A percentile compares a stretch with the other conserved stretches of the same genome.
Evolutionary conservation across 2,888 invertebrate genomes (phyloP).

Genomic region (Drosophila diplacantha): DNA sequence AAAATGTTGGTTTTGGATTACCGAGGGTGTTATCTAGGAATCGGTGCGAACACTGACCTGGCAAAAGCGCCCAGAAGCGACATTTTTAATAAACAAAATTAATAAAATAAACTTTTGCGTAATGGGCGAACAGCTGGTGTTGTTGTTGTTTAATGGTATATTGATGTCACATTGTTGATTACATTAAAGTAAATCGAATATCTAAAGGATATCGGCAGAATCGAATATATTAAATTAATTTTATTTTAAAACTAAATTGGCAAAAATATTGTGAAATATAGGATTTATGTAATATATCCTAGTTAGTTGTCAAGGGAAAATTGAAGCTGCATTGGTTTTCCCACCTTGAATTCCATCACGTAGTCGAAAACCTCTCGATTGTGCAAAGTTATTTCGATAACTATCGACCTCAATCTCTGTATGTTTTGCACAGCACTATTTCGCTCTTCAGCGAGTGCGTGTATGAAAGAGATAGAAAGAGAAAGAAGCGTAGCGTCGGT

Average conservation of each 20-base stretch:
- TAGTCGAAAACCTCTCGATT: background rate
- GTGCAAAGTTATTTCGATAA: background rate
- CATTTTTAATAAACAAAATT: conserved; percentile 55
- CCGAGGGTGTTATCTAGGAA: rapidly evolving
- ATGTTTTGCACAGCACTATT: background rate
- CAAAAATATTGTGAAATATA: no score
- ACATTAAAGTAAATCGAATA: background rate
- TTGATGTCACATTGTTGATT: background rate
- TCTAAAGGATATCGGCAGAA: background rate
- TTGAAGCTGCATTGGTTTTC: no score
- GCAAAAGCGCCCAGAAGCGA: conserved; percentile 57
- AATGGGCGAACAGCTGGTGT: conserved; percentile 40
- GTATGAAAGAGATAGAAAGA: background rate
- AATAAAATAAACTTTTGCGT: conserved; percentile 48
- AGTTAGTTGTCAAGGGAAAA: no score
- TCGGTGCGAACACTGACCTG: conserved; percentile 47
- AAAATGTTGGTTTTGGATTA: background rate
- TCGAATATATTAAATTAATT: background rate
- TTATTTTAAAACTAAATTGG: background rate
- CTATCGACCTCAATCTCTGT: no score
- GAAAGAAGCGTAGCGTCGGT: background rate
- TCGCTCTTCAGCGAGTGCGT: conserved; percentile 2
- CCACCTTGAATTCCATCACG: background rate
- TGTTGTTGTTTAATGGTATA: conserved; percentile 7
- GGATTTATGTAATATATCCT: no score